Percentiles rank a stretch among this genome's conserved stretches.
These are phyloP conservation scores for Sebastes itinus DNA, from an alignment of 2,797 vertebrate species.

Conservation along the genomic window DNA sequence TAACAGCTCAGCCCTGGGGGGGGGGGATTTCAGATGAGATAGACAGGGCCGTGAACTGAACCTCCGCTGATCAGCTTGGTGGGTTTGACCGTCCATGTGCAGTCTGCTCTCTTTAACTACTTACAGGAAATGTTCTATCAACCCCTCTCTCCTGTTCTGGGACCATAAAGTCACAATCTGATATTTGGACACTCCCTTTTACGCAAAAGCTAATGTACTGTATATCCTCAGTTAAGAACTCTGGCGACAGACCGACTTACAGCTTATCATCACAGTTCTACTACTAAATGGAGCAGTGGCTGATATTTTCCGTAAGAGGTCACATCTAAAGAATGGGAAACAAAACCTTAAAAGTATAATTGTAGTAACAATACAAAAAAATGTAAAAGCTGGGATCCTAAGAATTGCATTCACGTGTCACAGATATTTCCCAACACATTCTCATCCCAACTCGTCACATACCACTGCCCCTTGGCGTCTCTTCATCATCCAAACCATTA, in stretches of 20 bases:
- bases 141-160: neutral
- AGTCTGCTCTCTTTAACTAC: constrained; percentile 18
- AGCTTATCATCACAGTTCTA: neutral
- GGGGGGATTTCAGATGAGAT: constrained; percentile 41
- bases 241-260: neutral
- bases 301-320: neutral
- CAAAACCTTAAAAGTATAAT: neutral
- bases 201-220: neutral
- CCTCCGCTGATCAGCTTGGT: constrained; percentile 15
- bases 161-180: neutral
- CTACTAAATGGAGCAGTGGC: neutral
- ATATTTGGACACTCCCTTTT: neutral
- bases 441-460: no score
- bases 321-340: neutral
- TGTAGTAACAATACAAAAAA: neutral
- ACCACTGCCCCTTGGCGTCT: no score
- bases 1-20: constrained; percentile 20
- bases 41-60: neutral
- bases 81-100: constrained; percentile 31
- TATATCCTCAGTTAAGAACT: neutral
- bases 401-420: neutral
- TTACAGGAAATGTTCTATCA: constrained; percentile 16
- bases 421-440: neutral
- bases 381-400: neutral
- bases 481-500: no score